These are phyloP conservation scores for Spea bombifrons DNA, from an alignment of 2,113 vertebrate genomes.

Conservation along the genomic window DNA sequence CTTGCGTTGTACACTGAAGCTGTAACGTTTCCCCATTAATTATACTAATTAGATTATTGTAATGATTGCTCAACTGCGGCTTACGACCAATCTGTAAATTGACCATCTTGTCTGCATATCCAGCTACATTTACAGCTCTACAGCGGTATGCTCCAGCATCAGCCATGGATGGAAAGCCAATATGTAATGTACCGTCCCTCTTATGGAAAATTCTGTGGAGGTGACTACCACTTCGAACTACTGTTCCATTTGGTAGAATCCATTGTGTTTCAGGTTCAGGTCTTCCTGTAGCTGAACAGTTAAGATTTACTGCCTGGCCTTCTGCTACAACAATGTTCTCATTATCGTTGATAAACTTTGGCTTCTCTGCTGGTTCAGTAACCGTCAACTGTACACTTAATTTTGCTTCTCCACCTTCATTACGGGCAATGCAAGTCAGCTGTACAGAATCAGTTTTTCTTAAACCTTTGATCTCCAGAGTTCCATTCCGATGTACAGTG, in stretches of 20 bases:
- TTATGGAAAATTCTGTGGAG: slow-evolving; percentile 73
- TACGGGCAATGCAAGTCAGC: slow-evolving; percentile 78
- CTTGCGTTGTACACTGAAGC: slow-evolving; percentile 72
- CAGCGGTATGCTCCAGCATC: slow-evolving; percentile 85
- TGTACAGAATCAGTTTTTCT: slow-evolving; percentile 70
- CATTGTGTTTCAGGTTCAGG: slow-evolving; percentile 67
- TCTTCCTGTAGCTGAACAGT: slow-evolving; percentile 74
- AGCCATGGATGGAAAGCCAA: slow-evolving; percentile 66
- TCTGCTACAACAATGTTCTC: slow-evolving; percentile 70
- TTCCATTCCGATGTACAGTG: slow-evolving; percentile 83
- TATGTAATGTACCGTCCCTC: slow-evolving; percentile 73
- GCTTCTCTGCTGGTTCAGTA: slow-evolving; percentile 60
- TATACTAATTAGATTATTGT: slow-evolving; percentile 72
- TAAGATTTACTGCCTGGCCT: slow-evolving; percentile 76
- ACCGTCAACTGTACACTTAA: slow-evolving; percentile 75
- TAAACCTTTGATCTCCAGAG: slow-evolving; percentile 74
- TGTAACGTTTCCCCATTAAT: slow-evolving; percentile 75
- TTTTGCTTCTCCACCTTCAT: slow-evolving; percentile 81
- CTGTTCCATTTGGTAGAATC: slow-evolving; percentile 80
- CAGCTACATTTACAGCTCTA: slow-evolving; percentile 67
- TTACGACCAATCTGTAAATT: slow-evolving; percentile 71
- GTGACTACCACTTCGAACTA: slow-evolving; percentile 64
- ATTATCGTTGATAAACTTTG: slow-evolving; percentile 61
- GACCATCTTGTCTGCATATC: slow-evolving; percentile 69
- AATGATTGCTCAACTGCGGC: slow-evolving; percentile 69